Conservation (phyloP, 2,888 invertebrate species). For the Diarsia rubi region DNA sequence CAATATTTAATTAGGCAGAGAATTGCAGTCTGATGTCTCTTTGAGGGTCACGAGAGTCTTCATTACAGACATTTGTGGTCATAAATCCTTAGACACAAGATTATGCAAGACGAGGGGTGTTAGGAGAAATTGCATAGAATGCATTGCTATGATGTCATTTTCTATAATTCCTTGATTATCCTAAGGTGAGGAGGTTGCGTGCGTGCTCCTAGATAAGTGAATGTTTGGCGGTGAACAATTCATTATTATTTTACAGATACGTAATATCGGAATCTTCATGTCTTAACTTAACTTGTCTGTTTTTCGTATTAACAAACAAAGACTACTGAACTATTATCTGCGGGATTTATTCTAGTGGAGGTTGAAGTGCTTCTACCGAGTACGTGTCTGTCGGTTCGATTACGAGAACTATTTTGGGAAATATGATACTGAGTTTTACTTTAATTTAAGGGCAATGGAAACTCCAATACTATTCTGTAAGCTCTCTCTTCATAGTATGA, state of each 20-base stretch:
- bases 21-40: neutral
- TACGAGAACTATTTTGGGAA: neutral
- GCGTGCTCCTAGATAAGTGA: conserved; percentile 35
- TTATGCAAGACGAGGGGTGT: conserved; percentile 26
- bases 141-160: conserved; percentile 47
- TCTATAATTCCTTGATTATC: conserved; percentile 48
- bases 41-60: neutral
- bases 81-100: conserved; percentile 20
- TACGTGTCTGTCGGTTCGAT: neutral
- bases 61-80: conserved; percentile 40
- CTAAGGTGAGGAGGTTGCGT: conserved; percentile 51
- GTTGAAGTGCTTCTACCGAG: neutral
- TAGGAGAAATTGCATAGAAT: conserved; percentile 51
- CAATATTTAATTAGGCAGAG: conserved; percentile 1
- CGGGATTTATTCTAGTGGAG: neutral
- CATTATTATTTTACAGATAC: neutral
- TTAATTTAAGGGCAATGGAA: neutral
- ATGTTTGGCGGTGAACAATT: conserved; percentile 11
- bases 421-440: neutral
- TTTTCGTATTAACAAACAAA: neutral
- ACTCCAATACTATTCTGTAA: neutral
- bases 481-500: neutral
- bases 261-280: neutral
- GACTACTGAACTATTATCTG: neutral
- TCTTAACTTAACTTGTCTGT: neutral